Evolutionary conservation across 2,113 vertebrate genomes (phyloP).

Genomic region (Calidris pugnax): DNA sequence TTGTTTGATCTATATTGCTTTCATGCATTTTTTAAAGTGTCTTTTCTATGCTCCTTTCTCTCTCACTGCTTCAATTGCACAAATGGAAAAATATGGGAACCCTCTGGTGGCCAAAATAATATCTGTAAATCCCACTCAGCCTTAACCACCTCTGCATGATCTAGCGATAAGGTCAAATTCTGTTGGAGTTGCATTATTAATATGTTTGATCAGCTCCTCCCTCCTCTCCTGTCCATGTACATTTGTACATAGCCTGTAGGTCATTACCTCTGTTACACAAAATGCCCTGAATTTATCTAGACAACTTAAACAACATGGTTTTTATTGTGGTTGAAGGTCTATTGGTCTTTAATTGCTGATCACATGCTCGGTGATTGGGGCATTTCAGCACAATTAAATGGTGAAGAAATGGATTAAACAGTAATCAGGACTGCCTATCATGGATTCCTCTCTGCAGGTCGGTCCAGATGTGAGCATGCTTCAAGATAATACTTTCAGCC

Average conservation of each 20-base stretch:
- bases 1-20: background rate
- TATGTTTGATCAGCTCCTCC: background rate
- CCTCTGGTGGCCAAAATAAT: constrained; percentile 62
- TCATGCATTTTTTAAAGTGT: background rate
- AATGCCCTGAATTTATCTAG: background rate
- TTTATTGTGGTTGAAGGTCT: constrained; percentile 46
- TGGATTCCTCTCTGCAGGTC: background rate
- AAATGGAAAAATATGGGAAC: constrained; percentile 54
- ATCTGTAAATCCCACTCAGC: constrained; percentile 40
- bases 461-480: background rate
- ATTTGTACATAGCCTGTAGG: background rate
- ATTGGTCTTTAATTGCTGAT: background rate
- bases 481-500: background rate
- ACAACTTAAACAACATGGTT: background rate
- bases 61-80: background rate
- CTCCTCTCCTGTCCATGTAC: background rate
- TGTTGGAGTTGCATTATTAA: background rate
- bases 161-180: background rate
- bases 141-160: background rate
- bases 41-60: background rate
- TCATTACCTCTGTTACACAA: background rate
- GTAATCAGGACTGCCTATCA: background rate
- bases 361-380: background rate
- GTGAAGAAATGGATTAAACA: background rate
- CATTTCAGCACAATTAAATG: background rate